Conservation (phyloP, 1,140 invertebrate genomes). For the Listronotus oregonensis region DNA sequence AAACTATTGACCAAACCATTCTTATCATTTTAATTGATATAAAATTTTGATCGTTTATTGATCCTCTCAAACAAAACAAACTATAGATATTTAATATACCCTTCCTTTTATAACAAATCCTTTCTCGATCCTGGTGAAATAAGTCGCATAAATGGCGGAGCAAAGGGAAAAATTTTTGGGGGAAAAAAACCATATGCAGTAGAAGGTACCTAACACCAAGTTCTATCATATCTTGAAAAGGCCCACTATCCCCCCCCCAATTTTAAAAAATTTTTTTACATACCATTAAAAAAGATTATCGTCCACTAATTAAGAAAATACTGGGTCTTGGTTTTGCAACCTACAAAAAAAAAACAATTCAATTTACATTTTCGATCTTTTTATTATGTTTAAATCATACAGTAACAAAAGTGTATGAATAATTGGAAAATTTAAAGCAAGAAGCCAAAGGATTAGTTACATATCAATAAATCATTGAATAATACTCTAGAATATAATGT, state of each 20-base stretch:
- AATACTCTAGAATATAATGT: too few relatives aligned
- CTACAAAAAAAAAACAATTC: conserved; percentile 1
- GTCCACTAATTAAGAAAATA: conserved; percentile 88
- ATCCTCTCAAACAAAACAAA: too few relatives aligned
- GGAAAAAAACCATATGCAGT: conserved; percentile 80
- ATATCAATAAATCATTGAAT: too few relatives aligned
- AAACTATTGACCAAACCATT: too few relatives aligned
- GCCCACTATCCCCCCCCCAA: conserved; percentile 77
- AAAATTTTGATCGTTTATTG: too few relatives aligned
- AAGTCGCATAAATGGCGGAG: conserved; percentile 93
- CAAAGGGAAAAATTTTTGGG: conserved; percentile 93
- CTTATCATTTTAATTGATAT: too few relatives aligned
- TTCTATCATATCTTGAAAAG: conserved; percentile 80
- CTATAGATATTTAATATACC: too few relatives aligned
- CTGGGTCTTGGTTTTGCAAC: conserved; percentile 68
- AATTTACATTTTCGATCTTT: too few relatives aligned
- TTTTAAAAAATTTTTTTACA: conserved; percentile 83
- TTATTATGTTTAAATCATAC: too few relatives aligned
- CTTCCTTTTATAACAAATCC: conserved; percentile 89
- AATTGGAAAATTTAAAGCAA: too few relatives aligned
- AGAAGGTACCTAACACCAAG: conserved; percentile 77
- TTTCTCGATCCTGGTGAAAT: conserved; percentile 91
- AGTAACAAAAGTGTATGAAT: too few relatives aligned
- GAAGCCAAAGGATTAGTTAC: too few relatives aligned
- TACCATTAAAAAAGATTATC: conserved; percentile 96